Conservation (phyloP, 2,113 vertebrate genomes). For the Ceuthmochares aereus region DNA sequence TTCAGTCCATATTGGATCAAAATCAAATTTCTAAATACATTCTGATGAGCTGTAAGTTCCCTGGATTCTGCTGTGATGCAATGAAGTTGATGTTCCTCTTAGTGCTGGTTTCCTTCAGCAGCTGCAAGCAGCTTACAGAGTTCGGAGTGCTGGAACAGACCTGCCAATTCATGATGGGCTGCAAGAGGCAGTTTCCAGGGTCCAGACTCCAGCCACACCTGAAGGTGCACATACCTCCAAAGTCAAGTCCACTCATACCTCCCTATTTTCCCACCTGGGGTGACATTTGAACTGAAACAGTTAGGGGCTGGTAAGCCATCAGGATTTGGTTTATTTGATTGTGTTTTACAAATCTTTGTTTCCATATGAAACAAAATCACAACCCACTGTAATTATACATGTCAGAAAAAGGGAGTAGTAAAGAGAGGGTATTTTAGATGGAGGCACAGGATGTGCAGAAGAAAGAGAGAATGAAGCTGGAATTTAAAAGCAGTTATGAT, state of each 20-base stretch:
- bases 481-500: constrained; percentile 25
- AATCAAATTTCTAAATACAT: constrained; percentile 2
- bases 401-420: background rate
- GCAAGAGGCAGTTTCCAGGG: background rate
- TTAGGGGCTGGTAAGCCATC: background rate
- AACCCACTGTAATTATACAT: background rate
- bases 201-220: background rate
- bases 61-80: background rate
- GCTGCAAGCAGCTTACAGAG: background rate
- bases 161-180: background rate
- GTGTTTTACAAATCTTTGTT: background rate
- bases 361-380: background rate
- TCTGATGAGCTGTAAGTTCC: constrained; percentile 29
- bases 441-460: background rate
- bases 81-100: background rate
- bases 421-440: background rate
- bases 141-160: background rate
- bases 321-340: background rate
- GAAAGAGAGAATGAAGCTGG: background rate
- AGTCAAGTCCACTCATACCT: background rate
- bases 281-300: background rate
- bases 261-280: background rate
- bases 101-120: background rate
- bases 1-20: background rate
- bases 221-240: background rate